Evolutionary conservation across 2,888 invertebrate species (phyloP).

Genomic region (Leistus spinibarbis): DNA sequence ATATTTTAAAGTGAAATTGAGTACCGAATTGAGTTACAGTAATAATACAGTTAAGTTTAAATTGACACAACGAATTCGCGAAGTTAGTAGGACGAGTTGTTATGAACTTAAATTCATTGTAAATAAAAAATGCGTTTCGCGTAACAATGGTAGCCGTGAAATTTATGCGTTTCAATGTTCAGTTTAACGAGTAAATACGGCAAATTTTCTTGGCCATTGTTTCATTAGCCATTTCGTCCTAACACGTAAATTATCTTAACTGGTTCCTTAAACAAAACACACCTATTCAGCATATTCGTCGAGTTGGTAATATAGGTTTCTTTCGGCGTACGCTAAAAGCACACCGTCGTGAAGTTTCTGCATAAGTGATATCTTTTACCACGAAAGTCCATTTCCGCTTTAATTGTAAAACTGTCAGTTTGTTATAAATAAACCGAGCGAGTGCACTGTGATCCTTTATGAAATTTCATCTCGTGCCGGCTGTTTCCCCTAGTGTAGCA

Average conservation of each 20-base stretch:
- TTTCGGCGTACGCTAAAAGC: not conserved
- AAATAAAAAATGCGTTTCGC: not conserved
- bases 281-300: not conserved
- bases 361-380: constrained; percentile 38
- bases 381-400: constrained; percentile 34
- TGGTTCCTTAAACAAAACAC: not conserved
- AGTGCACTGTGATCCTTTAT: constrained; percentile 32
- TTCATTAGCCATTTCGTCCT: not conserved
- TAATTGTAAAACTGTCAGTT: constrained; percentile 39
- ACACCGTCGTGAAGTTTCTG: constrained; percentile 3
- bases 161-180: not conserved
- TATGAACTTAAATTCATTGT: not conserved
- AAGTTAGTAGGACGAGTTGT: not conserved
- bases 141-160: not conserved
- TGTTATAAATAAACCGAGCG: constrained; percentile 34
- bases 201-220: constrained; percentile 26
- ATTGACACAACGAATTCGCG: constrained; percentile 2
- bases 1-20: not conserved
- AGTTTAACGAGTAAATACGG: constrained; percentile 8
- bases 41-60: not conserved
- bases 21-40: not conserved
- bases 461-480: constrained; percentile 28
- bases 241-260: not conserved
- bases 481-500: constrained; percentile 3
- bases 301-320: not conserved